A percentile compares a stretch with the other conserved stretches of the same genome.
These are phyloP conservation scores for Pinna nobilis DNA, from an alignment of 1,140 invertebrate genomes.

Conservation along the genomic window DNA sequence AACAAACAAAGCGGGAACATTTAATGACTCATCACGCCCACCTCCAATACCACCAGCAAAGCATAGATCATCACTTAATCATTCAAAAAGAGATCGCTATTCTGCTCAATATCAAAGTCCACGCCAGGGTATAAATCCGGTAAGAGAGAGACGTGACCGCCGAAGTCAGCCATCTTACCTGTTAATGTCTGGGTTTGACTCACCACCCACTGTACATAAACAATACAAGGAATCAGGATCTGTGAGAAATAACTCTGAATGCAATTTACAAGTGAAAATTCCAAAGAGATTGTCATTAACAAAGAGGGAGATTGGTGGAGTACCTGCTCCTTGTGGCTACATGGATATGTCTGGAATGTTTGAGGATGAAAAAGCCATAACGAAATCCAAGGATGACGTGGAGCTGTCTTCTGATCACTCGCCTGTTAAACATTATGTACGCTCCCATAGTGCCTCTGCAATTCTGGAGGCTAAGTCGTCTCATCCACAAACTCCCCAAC, in stretches of 20 bases:
- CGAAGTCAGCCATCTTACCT: conserved; percentile 48
- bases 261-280: neutral
- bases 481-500: conserved; percentile 37
- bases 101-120: conserved; percentile 18
- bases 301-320: neutral
- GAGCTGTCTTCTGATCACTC: neutral
- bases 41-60: conserved; percentile 54
- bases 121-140: neutral
- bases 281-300: neutral
- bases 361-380: conserved; percentile 26
- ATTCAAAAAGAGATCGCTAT: conserved; percentile 20
- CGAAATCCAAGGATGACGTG: conserved; percentile 10
- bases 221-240: neutral
- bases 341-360: conserved; percentile 63
- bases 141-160: conserved; percentile 15
- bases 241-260: neutral
- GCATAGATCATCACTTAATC: conserved; percentile 30
- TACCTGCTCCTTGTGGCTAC: conserved; percentile 39
- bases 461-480: conserved; percentile 12
- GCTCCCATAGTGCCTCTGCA: conserved; percentile 50
- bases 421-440: conserved; percentile 33
- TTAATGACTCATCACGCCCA: conserved; percentile 26
- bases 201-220: too few species aligned
- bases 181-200: conserved; percentile 60
- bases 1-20: conserved; percentile 40